phyloP scores from a whole-genome alignment of 2,113 vertebrate genomes.

The Archocentrus centrarchus region DNA sequence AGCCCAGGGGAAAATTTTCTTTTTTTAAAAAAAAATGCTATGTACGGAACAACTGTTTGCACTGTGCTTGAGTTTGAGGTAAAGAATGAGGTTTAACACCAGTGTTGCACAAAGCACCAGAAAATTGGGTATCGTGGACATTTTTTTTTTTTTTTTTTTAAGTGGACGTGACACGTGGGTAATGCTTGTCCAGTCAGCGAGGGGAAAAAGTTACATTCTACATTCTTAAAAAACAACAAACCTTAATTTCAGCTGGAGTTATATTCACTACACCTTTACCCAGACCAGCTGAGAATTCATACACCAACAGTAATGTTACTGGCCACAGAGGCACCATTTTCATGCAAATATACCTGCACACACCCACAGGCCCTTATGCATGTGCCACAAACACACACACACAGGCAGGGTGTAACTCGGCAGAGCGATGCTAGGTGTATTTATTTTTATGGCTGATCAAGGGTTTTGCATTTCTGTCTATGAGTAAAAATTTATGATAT shows the following conservation, averaged over 20 bases:
- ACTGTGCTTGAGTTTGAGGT: conserved; percentile 16
- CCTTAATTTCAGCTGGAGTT: conserved; percentile 10
- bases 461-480: neutral
- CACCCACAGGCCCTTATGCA: conserved; percentile 1
- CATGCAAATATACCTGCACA: conserved; percentile 15
- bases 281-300: conserved; percentile 5
- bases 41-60: neutral
- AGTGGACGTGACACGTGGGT: neutral
- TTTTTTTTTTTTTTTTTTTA: neutral
- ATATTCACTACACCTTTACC: neutral
- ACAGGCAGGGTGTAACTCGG: neutral
- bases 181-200: neutral
- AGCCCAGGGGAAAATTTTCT: neutral
- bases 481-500: conserved; percentile 46
- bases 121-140: neutral
- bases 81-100: conserved; percentile 13
- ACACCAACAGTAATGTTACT: neutral
- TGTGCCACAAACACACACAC: neutral
- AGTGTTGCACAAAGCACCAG: conserved; percentile 1
- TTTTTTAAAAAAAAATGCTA: neutral
- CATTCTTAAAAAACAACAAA: neutral
- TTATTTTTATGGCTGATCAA: conserved; percentile 11
- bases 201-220: neutral
- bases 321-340: conserved; percentile 14
- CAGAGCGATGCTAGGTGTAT: neutral